phyloP scores from a whole-genome alignment of 2,888 invertebrate species.

The Ophion costatus region DNA sequence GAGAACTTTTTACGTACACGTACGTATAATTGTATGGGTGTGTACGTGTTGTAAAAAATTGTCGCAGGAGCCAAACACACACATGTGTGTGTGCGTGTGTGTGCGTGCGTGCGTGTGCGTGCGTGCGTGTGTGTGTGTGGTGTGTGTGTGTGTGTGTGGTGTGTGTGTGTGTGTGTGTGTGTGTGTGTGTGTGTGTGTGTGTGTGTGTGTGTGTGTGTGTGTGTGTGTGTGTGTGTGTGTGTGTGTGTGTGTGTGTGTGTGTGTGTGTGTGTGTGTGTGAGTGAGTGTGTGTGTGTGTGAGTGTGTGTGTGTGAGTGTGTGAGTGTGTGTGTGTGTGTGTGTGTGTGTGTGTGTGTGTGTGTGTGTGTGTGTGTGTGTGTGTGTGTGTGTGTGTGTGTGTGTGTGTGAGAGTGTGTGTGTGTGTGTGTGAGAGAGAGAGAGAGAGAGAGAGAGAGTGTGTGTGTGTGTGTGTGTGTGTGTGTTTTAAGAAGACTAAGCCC shows the following conservation, averaged over 20 bases:
- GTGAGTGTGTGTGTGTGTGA: not conserved
- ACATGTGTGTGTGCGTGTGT: not conserved
- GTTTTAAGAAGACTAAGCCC: not conserved
- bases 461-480: not conserved
- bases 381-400: not conserved
- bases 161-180: not conserved
- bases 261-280: not conserved
- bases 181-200: not conserved
- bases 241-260: not conserved
- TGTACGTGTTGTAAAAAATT: no score
- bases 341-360: not conserved
- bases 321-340: not conserved
- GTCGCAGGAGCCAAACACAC: no score
- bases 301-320: no score
- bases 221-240: not conserved
- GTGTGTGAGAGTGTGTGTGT: not conserved
- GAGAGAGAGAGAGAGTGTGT: no score
- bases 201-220: not conserved
- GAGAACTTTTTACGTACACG: conserved; percentile 26
- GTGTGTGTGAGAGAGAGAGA: no score
- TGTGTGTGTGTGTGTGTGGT: not conserved
- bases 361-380: not conserved
- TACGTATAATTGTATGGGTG: not conserved
- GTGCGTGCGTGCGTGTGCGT: no score
- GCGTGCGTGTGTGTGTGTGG: not conserved